These are phyloP conservation scores for Carassius gibelio DNA, from an alignment of 2,113 vertebrate genomes.

Conservation along the genomic window DNA sequence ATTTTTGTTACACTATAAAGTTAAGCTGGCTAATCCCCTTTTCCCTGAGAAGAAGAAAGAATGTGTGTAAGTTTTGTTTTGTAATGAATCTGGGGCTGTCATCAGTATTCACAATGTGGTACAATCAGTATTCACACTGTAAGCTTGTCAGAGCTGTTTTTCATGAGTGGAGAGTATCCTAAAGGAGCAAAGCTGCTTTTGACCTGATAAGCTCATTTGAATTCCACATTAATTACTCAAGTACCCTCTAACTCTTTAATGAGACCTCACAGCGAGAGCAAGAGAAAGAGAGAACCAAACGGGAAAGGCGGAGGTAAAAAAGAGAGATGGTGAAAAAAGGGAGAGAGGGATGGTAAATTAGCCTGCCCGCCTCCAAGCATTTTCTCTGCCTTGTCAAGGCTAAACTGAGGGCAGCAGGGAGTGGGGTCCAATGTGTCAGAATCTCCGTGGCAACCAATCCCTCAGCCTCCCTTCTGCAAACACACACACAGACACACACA, in stretches of 20 bases:
- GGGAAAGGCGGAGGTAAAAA: conserved; percentile 5
- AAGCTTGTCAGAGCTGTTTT: conserved; percentile 70
- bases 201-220: conserved; percentile 83
- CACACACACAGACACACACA: conserved; percentile 39
- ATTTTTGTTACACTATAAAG: conserved; percentile 67
- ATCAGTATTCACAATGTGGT: conserved; percentile 71
- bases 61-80: conserved; percentile 66
- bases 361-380: conserved; percentile 63
- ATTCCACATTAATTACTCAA: conserved; percentile 79
- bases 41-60: conserved; percentile 46
- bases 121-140: conserved; percentile 52
- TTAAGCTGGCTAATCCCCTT: conserved; percentile 73
- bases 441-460: conserved; percentile 78
- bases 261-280: conserved; percentile 60
- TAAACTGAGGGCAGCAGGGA: conserved; percentile 80
- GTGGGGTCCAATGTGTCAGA: conserved; percentile 76
- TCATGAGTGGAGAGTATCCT: conserved; percentile 71
- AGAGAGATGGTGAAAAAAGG: conserved; percentile 5
- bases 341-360: conserved; percentile 70
- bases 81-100: conserved; percentile 70
- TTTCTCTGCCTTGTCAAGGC: conserved; percentile 76
- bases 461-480: conserved; percentile 67
- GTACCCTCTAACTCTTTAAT: conserved; percentile 68
- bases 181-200: conserved; percentile 78
- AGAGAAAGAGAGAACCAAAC: not conserved